Evolutionary conservation across 92 coral and sea anemone species (phyloP).

Genomic region (Pocillopora grandis): DNA sequence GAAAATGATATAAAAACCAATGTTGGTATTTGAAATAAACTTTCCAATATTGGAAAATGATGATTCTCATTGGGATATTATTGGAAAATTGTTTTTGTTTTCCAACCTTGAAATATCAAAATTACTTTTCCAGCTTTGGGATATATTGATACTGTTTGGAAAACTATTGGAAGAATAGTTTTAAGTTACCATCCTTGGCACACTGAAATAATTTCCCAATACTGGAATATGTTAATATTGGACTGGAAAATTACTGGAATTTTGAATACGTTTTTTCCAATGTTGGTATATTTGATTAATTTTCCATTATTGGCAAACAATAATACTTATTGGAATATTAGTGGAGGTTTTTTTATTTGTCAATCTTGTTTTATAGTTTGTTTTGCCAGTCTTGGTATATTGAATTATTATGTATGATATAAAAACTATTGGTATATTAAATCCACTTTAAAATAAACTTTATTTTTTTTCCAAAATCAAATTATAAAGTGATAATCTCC

Average conservation of each 20-base stretch:
- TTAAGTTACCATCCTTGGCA: slow-evolving; percentile 30
- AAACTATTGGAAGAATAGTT: slow-evolving; percentile 29
- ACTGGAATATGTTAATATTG: slow-evolving; percentile 33
- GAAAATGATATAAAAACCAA: slow-evolving; percentile 49
- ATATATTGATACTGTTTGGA: slow-evolving; percentile 20
- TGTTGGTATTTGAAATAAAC: slow-evolving; percentile 39
- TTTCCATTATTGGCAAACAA: slow-evolving; percentile 25
- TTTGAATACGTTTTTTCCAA: slow-evolving; percentile 3
- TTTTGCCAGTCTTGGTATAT: slow-evolving; percentile 32
- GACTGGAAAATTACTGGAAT: slow-evolving; percentile 38
- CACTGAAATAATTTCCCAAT: slow-evolving; percentile 26
- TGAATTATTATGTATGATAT: slow-evolving; percentile 4
- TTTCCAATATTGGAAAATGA: slow-evolving; percentile 44
- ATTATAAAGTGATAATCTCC: too few species aligned
- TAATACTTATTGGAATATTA: slow-evolving; percentile 15
- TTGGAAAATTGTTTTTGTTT: slow-evolving; percentile 32
- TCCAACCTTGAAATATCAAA: too few species aligned
- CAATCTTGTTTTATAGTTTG: not conserved
- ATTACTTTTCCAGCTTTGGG: slow-evolving; percentile 29
- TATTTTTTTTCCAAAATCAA: too few species aligned
- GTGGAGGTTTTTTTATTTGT: slow-evolving; percentile 34
- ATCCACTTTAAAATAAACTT: too few species aligned
- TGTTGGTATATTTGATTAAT: slow-evolving; percentile 1
- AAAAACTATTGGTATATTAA: too few species aligned
- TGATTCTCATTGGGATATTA: slow-evolving; percentile 34